A percentile compares a stretch with the other conserved stretches of the same genome.
Conservation (phyloP, 2,113 vertebrate species). For the Indri indri region DNA sequence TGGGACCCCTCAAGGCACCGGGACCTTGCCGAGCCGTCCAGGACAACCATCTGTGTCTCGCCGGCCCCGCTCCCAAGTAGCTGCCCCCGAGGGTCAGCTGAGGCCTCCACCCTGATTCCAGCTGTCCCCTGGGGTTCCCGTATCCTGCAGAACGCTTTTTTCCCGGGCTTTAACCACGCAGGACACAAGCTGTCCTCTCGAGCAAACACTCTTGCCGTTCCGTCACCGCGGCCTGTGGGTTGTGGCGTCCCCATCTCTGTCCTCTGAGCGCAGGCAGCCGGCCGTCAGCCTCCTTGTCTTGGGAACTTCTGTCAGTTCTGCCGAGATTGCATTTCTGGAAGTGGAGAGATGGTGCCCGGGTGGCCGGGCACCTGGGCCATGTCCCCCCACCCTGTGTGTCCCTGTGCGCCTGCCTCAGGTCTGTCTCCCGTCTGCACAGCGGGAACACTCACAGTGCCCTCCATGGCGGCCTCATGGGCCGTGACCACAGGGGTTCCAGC, state of each 20-base stretch:
- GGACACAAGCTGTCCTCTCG: background rate
- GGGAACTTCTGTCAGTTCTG: background rate
- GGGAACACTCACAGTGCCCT: too few relatives aligned
- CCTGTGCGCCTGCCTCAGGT: too few relatives aligned
- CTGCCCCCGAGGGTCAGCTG: too few relatives aligned
- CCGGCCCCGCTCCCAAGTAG: fast-evolving
- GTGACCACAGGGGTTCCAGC: too few relatives aligned
- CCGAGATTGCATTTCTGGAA: background rate
- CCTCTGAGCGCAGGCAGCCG: too few relatives aligned
- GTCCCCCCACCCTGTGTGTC: too few relatives aligned
- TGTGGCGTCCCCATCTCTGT: too few relatives aligned
- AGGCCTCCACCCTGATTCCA: background rate
- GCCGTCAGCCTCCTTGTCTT: background rate
- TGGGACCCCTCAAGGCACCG: background rate
- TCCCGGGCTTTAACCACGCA: background rate
- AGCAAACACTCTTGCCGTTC: background rate
- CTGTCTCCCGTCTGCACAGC: too few relatives aligned
- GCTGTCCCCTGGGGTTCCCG: background rate
- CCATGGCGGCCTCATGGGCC: too few relatives aligned
- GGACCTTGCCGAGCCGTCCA: background rate
- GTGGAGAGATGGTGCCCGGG: background rate
- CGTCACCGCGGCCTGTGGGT: background rate
- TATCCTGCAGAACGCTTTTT: background rate
- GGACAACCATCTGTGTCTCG: too few relatives aligned
- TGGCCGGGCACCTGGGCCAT: too few relatives aligned